phyloP scores from a whole-genome alignment of 1,140 invertebrate species.

The Pogonognathellus flavescens region DNA sequence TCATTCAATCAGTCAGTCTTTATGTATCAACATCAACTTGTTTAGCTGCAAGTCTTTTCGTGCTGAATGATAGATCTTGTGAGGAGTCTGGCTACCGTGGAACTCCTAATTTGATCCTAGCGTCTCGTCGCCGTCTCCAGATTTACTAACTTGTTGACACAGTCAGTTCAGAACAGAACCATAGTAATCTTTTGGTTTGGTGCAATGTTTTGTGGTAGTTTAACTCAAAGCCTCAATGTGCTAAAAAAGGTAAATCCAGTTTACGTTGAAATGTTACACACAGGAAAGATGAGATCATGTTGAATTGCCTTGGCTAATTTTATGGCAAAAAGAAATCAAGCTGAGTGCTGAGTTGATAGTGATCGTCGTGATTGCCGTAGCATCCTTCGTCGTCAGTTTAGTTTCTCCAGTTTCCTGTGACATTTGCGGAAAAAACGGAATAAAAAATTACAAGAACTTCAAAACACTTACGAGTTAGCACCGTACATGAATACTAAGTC shows the following conservation, averaged over 20 bases:
- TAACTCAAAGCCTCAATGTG: not conserved
- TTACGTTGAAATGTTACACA: not conserved
- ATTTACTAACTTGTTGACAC: constrained; percentile 38
- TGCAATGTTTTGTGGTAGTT: constrained; percentile 1
- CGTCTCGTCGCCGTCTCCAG: constrained; percentile 5
- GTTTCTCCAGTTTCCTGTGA: constrained; percentile 16
- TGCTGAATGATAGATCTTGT: constrained; percentile 34
- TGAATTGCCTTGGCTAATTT: constrained; percentile 23
- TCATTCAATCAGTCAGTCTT: constrained; percentile 45
- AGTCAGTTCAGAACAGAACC: not conserved
- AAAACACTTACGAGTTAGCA: constrained; percentile 22
- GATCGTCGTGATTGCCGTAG: constrained; percentile 21
- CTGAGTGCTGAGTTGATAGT: constrained; percentile 42
- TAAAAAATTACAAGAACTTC: constrained; percentile 17
- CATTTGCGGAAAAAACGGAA: constrained; percentile 3
- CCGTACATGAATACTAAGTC: constrained; percentile 26
- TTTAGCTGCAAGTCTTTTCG: constrained; percentile 18
- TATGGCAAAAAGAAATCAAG: constrained; percentile 22
- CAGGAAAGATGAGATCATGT: not conserved
- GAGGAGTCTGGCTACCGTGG: constrained; percentile 14
- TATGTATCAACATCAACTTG: constrained; percentile 44
- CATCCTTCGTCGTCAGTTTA: constrained; percentile 22
- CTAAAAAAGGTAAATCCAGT: not conserved
- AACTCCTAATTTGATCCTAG: constrained; percentile 17
- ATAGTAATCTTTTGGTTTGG: constrained; percentile 4